Evolutionary conservation across 1,140 invertebrate species (phyloP), one percentile per base, ranked within the genome.

Genomic region (Mizuhopecten yessoensis): DNA sequence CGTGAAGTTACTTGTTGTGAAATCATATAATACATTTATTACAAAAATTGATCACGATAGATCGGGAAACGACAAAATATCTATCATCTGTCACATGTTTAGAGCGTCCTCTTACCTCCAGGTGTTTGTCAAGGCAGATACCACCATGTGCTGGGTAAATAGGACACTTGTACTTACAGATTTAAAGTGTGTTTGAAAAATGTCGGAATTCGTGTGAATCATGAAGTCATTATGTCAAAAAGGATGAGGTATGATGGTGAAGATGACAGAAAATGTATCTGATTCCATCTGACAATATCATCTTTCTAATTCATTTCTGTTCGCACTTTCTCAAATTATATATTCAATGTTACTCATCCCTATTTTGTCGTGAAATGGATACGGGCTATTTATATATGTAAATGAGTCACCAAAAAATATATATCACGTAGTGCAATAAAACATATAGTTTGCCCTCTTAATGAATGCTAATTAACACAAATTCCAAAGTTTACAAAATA

Each of bases 211-310:
- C 29, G 57, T 29, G 57, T 75, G 57, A 75, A 75, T 75, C 57
- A 49, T 49, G 1, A 2, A 20, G 15, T 49, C 45, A 75, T 75
- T 75, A 75, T 75, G 29, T n/a, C 23, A 13, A 75, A 75, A 75
- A 29, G 57, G 57, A 75, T n/a, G 57, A 75, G 57, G n/a, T 75
- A n/a, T 75, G 57, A 75, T 75, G 57, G n/a, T 0, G n/a, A 75
- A 75, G 57, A 75, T 75, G 57, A 75, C 57, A 75, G 57, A 29
- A 75, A 29, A 75, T n/a, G 57, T 75, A 75, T 75, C 15, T 75
- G 57, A 75, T 75, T 17, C 57, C n/a, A 75, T n/a, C 11, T 75
- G 7, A n/a, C 57, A 75, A 75, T 75, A 75, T 75, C 57, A 29
- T 29, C n/a, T 75, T 75, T 29, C 57, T 75, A 29, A 75, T 75